Base-by-base conservation (phyloP, 2,113 vertebrate genomes). In the Struthio camelus region DNA sequence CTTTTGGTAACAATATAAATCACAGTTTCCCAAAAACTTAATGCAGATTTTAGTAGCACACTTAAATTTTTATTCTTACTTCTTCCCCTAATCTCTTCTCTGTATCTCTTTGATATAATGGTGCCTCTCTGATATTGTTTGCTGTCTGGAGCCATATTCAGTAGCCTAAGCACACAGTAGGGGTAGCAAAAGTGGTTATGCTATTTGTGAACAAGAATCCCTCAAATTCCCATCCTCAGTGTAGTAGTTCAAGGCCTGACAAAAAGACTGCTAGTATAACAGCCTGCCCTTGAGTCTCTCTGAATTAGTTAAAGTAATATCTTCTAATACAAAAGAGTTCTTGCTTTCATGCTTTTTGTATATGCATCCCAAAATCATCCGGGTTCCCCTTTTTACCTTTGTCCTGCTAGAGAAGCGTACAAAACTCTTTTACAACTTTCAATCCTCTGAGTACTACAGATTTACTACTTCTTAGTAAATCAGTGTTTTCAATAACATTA, bases 111-210 rank as follows among this genome's bases (percentile, higher is more conserved):
- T 82, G 30, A 69, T 70, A 50, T 1, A 25, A 32, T 2, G 3
- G 3, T 48, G 16, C 58, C 40, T 80, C 84, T 56, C 28, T 71
- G 19, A 61, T 24, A 61, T 11, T 11, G 10, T 50, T 22, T 75
- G 6, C 6, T 66, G 20, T 11, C 48, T 89, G 67, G 23, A 62
- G 14, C 10, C 0, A 0, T 40, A 51, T 53, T 64, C 36, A 59
- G 7, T 28, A 80, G 46, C 14, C 56, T 61, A 54, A 89, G 18
- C 20, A 53, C n/a, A 65, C 70, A 81, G 6, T 27, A 76, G 0
- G 2, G 10, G 22, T 19, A 66, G 34, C 5, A 66, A 38, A 89
- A 87, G 42, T 24, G 38, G 5, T 64, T 70, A 40, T 8, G 11
- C 5, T 9, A 62, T 58, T 89, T 69, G 85, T 65, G 28, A 79